Evolutionary conservation across 2,888 invertebrate species (phyloP).

Genomic region (Brenthis ino): DNA sequence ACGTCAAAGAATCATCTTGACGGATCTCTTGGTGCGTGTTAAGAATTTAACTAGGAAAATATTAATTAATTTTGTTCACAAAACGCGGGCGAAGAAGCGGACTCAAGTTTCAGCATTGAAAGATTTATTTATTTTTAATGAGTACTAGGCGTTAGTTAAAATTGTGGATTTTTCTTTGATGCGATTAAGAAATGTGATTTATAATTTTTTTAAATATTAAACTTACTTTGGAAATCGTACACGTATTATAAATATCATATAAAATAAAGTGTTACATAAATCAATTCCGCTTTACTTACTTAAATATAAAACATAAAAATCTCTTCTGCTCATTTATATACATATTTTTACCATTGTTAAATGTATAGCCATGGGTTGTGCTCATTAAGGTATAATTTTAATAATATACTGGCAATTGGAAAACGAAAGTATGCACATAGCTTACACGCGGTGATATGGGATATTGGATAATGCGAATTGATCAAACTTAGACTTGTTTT

Average conservation of each 20-base stretch:
- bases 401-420: too few species aligned
- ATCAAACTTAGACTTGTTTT: constrained; percentile 1
- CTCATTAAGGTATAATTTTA: too few species aligned
- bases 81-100: neutral
- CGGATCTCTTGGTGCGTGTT: constrained; percentile 10
- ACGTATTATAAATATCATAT: too few species aligned
- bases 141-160: neutral
- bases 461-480: constrained; percentile 2
- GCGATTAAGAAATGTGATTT: neutral
- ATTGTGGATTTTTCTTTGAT: constrained; percentile 5
- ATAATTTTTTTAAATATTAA: neutral
- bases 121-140: constrained; percentile 25
- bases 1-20: constrained; percentile 13
- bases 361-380: too few species aligned
- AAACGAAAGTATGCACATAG: neutral
- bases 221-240: neutral
- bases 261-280: too few species aligned
- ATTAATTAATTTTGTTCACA: constrained; percentile 18
- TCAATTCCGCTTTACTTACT: too few species aligned
- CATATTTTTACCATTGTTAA: too few species aligned
- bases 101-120: constrained; percentile 13
- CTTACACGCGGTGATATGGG: neutral
- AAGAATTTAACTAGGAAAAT: constrained; percentile 23
- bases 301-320: too few species aligned
- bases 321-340: too few species aligned